Evolutionary conservation across 1,140 invertebrate genomes (phyloP).

Genomic region (Ceratoteleas bidentatus): DNA sequence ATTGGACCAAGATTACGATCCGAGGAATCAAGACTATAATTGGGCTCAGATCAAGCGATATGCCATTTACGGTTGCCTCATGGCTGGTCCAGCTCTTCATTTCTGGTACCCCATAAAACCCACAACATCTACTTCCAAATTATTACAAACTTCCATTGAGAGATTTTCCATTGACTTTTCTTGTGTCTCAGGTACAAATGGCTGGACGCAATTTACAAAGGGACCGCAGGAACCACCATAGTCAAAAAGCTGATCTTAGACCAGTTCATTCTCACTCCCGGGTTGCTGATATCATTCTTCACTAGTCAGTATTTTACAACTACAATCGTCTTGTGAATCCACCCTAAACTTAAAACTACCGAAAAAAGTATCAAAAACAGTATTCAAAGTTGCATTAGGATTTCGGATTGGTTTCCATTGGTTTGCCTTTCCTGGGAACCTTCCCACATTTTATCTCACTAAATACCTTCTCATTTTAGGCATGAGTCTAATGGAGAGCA

Average conservation of each 20-base stretch:
- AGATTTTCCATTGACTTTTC: too few relatives aligned
- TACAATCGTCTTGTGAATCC: neutral
- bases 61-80: slow-evolving; percentile 72
- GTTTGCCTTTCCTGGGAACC: too few relatives aligned
- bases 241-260: slow-evolving; percentile 88
- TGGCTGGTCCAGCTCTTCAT: slow-evolving; percentile 75
- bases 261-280: slow-evolving; percentile 89
- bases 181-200: slow-evolving; percentile 88
- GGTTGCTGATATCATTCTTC: slow-evolving; percentile 86
- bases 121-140: slow-evolving; percentile 1
- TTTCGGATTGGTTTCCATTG: too few relatives aligned
- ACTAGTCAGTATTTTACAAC: slow-evolving; percentile 82
- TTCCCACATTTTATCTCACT: neutral
- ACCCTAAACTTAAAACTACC: too few relatives aligned
- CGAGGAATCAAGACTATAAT: slow-evolving; percentile 64
- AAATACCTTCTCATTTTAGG: slow-evolving; percentile 79
- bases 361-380: neutral
- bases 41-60: slow-evolving; percentile 74
- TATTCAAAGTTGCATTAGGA: neutral
- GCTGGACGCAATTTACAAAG: slow-evolving; percentile 86
- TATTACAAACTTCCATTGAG: too few relatives aligned
- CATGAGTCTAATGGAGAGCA: slow-evolving; percentile 87
- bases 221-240: slow-evolving; percentile 84
- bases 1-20: slow-evolving; percentile 42
- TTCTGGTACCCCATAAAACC: slow-evolving; percentile 63